Evolutionary conservation across 64 coral and sea anemone genomes (phyloP), one percentile per base, ranked within the genome.

Genomic region (Hydrozoanthus tunicans): DNA sequence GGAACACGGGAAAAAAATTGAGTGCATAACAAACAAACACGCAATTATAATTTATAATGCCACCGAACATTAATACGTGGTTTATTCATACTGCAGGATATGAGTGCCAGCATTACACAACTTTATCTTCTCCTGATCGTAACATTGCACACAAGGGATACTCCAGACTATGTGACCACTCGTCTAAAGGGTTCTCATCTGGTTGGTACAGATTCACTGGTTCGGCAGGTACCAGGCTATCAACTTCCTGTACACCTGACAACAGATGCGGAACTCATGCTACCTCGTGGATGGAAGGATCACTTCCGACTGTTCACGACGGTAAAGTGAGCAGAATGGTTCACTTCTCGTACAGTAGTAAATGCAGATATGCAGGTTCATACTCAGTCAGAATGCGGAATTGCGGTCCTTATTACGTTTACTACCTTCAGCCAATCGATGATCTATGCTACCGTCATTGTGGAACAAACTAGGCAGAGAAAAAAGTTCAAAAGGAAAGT

Each of bases 271-370:
- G 77, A 4, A 17, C 77, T 6, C 3, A 57, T 5, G 77, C 77
- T 14, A 78, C 77, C 12, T 78, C 77, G 12, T 78, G 77, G 77
- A 78, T 78, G 77, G 77, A 78, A 17, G 77, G 77, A 7, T 78
- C 77, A 54, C 77, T 20, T 53, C 77, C 77, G 7, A 14, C 77
- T 78, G 53, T 78, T 3, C 56, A 10, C 6, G 53, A 78, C 17
- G 77, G 77, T 3, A 3, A 57, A 15, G 77, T 58, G 12, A 55
- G 13, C 15, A 56, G 77, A 54, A 78, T 78, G 77, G 77, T 78
- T 55, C 14, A 78, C 51, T 57, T 78, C 51, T 78, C 77, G 20
- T 20, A 78, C 77, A 20, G 4, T 15, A 53, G 77, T 6, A 5
- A 20, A 55, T 78, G 77, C 53, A 51, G 51, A 11, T 17, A 0